phyloP scores from a whole-genome alignment of 2,797 vertebrate genomes.

The Argyrosomus regius region DNA sequence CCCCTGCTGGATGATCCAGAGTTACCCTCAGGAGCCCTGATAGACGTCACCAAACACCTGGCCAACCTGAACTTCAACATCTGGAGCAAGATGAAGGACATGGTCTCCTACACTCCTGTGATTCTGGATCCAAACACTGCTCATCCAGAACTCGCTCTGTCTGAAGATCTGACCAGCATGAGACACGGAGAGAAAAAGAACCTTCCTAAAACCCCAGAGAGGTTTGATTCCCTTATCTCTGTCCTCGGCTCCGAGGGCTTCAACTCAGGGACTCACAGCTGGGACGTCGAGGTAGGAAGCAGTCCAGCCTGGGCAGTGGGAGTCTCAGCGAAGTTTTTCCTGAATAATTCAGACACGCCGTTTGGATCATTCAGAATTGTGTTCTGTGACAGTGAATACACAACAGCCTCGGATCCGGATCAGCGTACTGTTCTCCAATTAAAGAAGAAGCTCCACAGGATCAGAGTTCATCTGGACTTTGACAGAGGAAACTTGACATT shows the following conservation, averaged over 20 bases:
- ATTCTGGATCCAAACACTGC: constrained; percentile 1
- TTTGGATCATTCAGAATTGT: not conserved
- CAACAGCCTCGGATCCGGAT: not conserved
- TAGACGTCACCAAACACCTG: not conserved
- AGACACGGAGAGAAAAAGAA: too few species aligned
- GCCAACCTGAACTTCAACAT: constrained; percentile 9
- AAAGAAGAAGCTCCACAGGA: constrained; percentile 7
- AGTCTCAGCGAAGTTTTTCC: not conserved
- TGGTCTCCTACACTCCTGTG: constrained; percentile 10
- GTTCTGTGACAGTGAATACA: not conserved
- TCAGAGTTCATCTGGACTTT: constrained; percentile 34
- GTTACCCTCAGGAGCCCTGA: not conserved
- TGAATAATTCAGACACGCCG: not conserved
- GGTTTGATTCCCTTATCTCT: too few species aligned
- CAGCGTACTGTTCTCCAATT: not conserved
- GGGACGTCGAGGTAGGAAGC: not conserved
- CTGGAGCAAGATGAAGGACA: not conserved
- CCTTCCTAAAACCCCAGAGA: too few species aligned
- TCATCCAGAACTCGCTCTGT: not conserved
- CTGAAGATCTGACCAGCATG: not conserved
- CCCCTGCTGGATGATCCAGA: not conserved
- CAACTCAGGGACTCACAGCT: not conserved
- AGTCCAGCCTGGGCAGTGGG: not conserved
- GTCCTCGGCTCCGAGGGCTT: too few species aligned
- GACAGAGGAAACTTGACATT: constrained; percentile 19